Percentiles rank a stretch among this genome's conserved stretches.
These are phyloP conservation scores for Aradus depressus DNA, from an alignment of 2,888 invertebrate genomes.

Conservation along the genomic window DNA sequence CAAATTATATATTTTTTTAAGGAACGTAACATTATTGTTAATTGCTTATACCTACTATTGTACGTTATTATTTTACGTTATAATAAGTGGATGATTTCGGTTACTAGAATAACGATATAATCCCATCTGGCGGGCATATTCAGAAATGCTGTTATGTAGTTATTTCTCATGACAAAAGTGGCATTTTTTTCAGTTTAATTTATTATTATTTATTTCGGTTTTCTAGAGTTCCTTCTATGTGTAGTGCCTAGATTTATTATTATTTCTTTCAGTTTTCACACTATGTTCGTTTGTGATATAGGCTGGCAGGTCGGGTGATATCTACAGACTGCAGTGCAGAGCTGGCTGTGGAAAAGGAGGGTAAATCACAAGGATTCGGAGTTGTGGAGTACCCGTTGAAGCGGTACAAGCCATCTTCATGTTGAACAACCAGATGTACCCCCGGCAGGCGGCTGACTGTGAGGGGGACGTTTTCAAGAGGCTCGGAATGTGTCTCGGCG, in stretches of 20 bases:
- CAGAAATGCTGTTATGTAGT: background rate
- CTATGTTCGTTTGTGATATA: background rate
- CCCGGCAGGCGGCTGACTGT: conserved; percentile 90
- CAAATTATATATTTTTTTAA: no score
- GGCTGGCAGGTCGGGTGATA: conserved; percentile 85
- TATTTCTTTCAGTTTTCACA: no score
- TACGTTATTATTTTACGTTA: no score
- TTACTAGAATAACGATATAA: no score
- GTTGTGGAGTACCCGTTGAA: conserved; percentile 95
- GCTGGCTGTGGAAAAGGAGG: conserved; percentile 85
- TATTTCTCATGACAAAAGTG: no score
- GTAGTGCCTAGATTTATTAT: background rate
- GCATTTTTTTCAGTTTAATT: background rate
- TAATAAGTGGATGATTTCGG: no score
- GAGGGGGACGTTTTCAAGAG: conserved; percentile 85
- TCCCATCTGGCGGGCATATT: no score
- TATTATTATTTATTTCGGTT: background rate
- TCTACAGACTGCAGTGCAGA: no score
- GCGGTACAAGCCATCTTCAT: conserved; percentile 96
- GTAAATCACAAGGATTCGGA: conserved; percentile 91
- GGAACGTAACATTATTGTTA: no score
- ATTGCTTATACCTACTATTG: no score
- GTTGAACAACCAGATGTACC: conserved; percentile 89
- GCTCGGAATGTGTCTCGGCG: conserved; percentile 87
- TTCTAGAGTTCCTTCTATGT: background rate